phyloP scores from a whole-genome alignment of 1,140 invertebrate species.

The Phenacoccus solenopsis region DNA sequence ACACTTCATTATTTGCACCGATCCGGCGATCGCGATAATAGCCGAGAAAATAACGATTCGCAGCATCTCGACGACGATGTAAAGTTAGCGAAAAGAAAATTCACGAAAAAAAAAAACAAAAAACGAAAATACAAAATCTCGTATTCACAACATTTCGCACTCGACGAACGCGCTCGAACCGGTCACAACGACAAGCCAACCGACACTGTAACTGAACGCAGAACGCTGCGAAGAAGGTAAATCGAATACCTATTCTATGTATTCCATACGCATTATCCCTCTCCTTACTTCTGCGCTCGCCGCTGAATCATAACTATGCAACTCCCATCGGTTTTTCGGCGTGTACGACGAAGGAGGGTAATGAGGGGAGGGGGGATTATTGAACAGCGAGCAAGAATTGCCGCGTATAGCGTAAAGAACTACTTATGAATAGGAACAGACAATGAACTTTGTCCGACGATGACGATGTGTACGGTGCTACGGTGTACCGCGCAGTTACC shows the following conservation, averaged over 20 bases:
- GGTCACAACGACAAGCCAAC: neutral
- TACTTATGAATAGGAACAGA: constrained; percentile 2
- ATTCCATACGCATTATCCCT: too few species aligned
- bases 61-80: neutral
- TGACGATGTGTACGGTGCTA: too few species aligned
- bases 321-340: too few species aligned
- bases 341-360: neutral
- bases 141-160: too few species aligned
- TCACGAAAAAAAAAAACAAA: neutral
- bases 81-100: too few species aligned
- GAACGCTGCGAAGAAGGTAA: too few species aligned
- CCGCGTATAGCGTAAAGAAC: neutral
- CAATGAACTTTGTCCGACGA: neutral
- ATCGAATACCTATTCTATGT: neutral
- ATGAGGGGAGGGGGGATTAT: neutral
- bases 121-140: too few species aligned
- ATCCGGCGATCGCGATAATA: neutral
- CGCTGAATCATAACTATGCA: too few species aligned
- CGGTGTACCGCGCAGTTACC: neutral
- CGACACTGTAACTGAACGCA: neutral
- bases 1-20: neutral
- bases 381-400: neutral
- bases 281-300: too few species aligned
- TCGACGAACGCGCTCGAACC: neutral
- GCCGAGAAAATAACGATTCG: neutral